These are phyloP conservation scores for Erpetoichthys calabaricus DNA, from an alignment of 2,797 vertebrate genomes.

Conservation along the genomic window DNA sequence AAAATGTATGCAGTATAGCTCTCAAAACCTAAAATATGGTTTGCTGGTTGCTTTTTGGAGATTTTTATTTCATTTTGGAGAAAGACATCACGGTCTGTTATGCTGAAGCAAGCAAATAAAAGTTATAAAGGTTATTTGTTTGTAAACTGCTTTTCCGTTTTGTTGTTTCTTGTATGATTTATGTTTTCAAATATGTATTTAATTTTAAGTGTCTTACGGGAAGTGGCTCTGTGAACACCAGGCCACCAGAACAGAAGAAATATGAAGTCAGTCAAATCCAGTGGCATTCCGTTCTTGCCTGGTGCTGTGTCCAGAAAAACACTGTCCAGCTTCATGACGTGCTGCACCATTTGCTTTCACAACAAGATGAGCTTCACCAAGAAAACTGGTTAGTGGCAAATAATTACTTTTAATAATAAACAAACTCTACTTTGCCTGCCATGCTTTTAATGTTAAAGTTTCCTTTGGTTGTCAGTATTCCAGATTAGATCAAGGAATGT, in stretches of 20 bases:
- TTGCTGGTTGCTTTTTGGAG: too few species aligned
- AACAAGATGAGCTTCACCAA: slow-evolving; percentile 26
- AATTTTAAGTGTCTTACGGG: slow-evolving; percentile 2
- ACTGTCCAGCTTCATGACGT: slow-evolving; percentile 24
- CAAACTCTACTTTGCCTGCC: background rate
- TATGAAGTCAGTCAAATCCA: slow-evolving; percentile 29
- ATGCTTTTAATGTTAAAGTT: too few species aligned
- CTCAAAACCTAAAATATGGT: too few species aligned
- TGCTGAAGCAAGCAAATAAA: too few species aligned
- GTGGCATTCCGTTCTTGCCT: slow-evolving; percentile 33
- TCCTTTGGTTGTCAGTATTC: too few species aligned
- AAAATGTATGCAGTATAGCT: too few species aligned
- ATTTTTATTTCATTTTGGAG: too few species aligned
- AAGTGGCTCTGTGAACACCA: background rate
- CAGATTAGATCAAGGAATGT: too few species aligned
- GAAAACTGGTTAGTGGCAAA: slow-evolving; percentile 27
- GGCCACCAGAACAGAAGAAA: slow-evolving; percentile 5
- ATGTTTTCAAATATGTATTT: background rate
- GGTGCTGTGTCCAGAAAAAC: slow-evolving; percentile 34
- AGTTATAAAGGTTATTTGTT: too few species aligned
- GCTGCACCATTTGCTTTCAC: slow-evolving; percentile 27
- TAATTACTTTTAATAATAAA: background rate
- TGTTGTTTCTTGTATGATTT: background rate
- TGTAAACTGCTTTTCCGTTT: too few species aligned
- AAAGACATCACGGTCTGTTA: too few species aligned